Evolutionary conservation across 2,797 vertebrate genomes (phyloP), one percentile per base, ranked within the genome.

Genomic region (Chrysocyon brachyurus): DNA sequence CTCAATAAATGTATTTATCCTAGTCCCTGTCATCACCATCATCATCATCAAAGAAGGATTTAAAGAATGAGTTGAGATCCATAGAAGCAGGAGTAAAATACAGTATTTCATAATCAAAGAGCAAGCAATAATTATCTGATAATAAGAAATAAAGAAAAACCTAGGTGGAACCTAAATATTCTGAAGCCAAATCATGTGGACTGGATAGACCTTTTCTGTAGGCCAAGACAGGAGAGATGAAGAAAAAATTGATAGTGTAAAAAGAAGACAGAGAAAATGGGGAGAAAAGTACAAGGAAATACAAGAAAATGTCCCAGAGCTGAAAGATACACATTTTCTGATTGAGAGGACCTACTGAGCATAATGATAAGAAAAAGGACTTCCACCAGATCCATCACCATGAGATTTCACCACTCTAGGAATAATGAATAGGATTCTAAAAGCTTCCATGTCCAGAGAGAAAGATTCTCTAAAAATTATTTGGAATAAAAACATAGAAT

Each of bases 61-160:
- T 40, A 91, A 94, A 88, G 14, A 72, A 75, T 77, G n/a, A 46
- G 15, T 54, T 63, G 11, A 77, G 54, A 89, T n/a, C n/a, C 15
- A 95, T 0, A 86, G 61, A 89, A 56, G 17, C 21, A 87, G 49
- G 16, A 91, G 31, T 93, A 90, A 85, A 64, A 66, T 24, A 75
- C 54, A 88, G 52, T 59, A 89, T 68, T 72, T 75, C 31, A 77
- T 57, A 66, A 73, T 73, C 86, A 96, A 66, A 86, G 24, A 81
- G 40, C n/a, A 93, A 95, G 54, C 8, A 57, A 33, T 70, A 77
- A 86, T 86, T 70, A n/a, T n/a, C 19, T 59, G 11, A 28, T 22
- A 86, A 54, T 63, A 82, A 85, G 31, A 81, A 91, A 75, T 11
- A 26, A 19, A 64, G 64, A 92, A 81, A 97, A 91, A 72, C 28